Base-by-base conservation (phyloP, 2,113 vertebrate genomes). In the Etheostoma spectabile region DNA sequence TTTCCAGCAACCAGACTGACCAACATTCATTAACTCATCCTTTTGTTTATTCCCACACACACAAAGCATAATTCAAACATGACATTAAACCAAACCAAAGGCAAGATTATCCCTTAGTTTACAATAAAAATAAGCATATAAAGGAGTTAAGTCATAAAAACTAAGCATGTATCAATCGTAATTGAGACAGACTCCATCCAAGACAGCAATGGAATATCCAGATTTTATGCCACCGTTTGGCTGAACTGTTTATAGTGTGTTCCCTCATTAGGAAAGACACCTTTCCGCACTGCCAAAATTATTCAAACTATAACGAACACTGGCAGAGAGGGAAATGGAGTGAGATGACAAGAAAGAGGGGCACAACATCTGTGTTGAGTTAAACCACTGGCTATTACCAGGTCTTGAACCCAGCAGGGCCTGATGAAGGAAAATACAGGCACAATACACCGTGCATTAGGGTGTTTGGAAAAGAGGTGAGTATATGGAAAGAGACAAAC, bases 361-460 rank as follows among this genome's bases (percentile, higher is more conserved):
- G 19, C 57, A 45, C 27, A 46, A 80, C 92, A 90, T 94, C 90
- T 94, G 91, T 77, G 74, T 56, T 60, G 86, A 89, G 83, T 93
- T 94, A 89, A 42, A 78, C 22, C 68, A 70, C 70, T 71, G 70
- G 83, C 62, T 78, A 80, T 88, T 77, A 90, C 80, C 53, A 80
- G 84, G 87, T 65, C 70, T 80, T 87, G 84, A 86, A 86, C 77
- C 48, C 64, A 83, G 52, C 64, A 71, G 76, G 60, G 74, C 72
- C 57, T 46, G 35, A 24, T 76, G 46, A 65, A 77, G 79, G 76
- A 45, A 35, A 48, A 79, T 70, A 19, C 67, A 82, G 73, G 38
- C 51, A 66, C 64, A 73, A 38, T 61, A 18, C 83, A 33, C 18
- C 33, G 21, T 67, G 64, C 55, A 67, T 24, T 57, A 65, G 48